Conservation (phyloP, 2,113 vertebrate genomes). For the Callaeas wilsoni region DNA sequence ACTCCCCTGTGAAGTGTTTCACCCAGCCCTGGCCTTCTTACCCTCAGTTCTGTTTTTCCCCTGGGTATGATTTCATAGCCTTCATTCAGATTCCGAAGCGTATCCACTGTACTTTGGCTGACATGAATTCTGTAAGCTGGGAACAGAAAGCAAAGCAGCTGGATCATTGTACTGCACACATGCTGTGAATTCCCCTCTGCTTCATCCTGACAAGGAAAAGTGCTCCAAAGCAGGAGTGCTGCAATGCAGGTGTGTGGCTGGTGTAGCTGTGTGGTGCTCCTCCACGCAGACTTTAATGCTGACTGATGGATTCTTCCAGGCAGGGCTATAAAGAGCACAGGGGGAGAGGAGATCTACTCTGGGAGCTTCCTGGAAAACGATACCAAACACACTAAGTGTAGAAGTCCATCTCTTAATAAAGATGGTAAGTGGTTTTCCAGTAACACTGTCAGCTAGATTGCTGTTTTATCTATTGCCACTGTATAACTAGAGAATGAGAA, state of each 20-base stretch:
- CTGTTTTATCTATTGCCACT: background rate
- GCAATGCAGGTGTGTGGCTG: background rate
- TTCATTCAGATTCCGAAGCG: slow-evolving; percentile 80
- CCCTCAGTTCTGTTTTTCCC: slow-evolving; percentile 90
- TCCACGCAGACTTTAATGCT: accelerated
- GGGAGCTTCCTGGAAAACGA: background rate
- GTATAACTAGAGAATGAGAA: background rate
- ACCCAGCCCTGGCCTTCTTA: slow-evolving; percentile 37
- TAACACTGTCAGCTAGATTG: background rate
- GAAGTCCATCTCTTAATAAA: background rate
- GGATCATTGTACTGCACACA: background rate
- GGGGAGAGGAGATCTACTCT: background rate
- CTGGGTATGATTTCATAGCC: slow-evolving; percentile 85
- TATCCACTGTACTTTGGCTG: slow-evolving; percentile 85
- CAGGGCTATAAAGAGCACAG: background rate
- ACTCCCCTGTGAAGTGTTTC: background rate
- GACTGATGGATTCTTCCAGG: background rate
- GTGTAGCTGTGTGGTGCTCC: background rate
- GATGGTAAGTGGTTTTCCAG: background rate
- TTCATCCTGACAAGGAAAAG: background rate
- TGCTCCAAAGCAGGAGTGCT: background rate
- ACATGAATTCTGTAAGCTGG: slow-evolving; percentile 91
- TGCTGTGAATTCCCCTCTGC: accelerated
- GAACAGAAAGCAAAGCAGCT: slow-evolving; percentile 1
- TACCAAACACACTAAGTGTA: background rate